Evolutionary conservation across 2,113 vertebrate species (phyloP).

Genomic region (Rutilus rutilus): DNA sequence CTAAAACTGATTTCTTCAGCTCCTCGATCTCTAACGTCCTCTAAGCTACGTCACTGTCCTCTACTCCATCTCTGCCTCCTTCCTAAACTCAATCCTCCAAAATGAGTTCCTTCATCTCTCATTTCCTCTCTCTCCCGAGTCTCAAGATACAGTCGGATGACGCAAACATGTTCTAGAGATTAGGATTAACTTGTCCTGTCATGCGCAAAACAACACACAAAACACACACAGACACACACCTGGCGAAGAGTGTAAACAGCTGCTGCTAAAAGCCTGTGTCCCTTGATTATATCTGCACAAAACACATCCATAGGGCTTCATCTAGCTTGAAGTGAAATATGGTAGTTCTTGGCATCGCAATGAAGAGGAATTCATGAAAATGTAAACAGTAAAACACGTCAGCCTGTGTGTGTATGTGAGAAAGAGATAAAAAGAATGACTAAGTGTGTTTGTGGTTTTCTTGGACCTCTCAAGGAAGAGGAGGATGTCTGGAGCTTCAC

Average conservation of each 20-base stretch:
- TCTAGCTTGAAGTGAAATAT: neutral
- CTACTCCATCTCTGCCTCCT: neutral
- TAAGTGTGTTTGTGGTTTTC: conserved; percentile 19
- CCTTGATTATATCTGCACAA: conserved; percentile 31
- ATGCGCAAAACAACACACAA: neutral
- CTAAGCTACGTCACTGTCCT: neutral
- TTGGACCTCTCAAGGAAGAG: conserved; percentile 20
- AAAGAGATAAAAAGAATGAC: conserved; percentile 42
- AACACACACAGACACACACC: conserved; percentile 23
- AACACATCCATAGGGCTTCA: conserved; percentile 5
- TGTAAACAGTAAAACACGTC: neutral
- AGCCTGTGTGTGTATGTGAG: neutral
- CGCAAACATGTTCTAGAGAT: conserved; percentile 29
- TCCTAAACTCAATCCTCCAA: neutral
- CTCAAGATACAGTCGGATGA: conserved; percentile 19
- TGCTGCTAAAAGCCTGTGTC: neutral
- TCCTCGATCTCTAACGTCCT: neutral
- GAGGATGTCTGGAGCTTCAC: conserved; percentile 37
- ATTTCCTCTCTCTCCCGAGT: neutral
- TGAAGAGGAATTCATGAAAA: conserved; percentile 2
- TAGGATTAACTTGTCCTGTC: conserved; percentile 33
- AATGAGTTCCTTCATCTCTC: neutral
- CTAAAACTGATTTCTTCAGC: neutral
- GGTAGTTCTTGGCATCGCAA: neutral
- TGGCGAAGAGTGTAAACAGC: conserved; percentile 28